phyloP scores from a whole-genome alignment of 1,140 invertebrate species.

The Spodoptera litura region DNA sequence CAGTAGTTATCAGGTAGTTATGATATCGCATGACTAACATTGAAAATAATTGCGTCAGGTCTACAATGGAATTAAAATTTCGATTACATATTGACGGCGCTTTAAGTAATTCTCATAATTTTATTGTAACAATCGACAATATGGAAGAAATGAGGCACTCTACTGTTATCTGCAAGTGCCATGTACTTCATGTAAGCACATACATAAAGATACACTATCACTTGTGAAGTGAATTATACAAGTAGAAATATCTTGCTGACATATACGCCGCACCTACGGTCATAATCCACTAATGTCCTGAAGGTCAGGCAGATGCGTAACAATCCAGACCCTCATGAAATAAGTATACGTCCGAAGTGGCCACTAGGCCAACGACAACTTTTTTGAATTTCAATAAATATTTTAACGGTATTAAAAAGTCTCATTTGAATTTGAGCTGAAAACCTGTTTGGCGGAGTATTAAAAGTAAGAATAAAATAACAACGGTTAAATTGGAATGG shows the following conservation, averaged over 20 bases:
- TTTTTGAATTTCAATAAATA: slow-evolving; percentile 6
- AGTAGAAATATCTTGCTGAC: slow-evolving; percentile 3
- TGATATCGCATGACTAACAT: neutral
- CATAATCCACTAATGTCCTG: neutral
- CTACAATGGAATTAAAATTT: neutral
- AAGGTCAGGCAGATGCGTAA: neutral
- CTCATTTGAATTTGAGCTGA: slow-evolving; percentile 16
- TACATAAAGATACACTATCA: slow-evolving; percentile 29
- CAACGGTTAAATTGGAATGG: slow-evolving; percentile 18
- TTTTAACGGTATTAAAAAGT: neutral
- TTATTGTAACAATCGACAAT: neutral
- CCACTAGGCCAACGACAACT: neutral
- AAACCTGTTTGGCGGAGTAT: slow-evolving; percentile 1
- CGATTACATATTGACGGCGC: neutral
- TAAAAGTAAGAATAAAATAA: slow-evolving; percentile 6
- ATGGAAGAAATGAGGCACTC: slow-evolving; percentile 2
- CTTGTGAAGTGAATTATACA: slow-evolving; percentile 2
- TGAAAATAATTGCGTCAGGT: neutral
- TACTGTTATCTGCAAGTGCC: slow-evolving; percentile 8
- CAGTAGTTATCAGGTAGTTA: neutral
- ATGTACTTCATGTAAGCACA: slow-evolving; percentile 5
- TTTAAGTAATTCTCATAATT: neutral
- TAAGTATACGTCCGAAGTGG: neutral
- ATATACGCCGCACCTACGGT: slow-evolving; percentile 12
- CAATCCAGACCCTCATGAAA: neutral